phyloP scores from a whole-genome alignment of 35 echinoderm and acorn worm species.

The Amphiura filiformis region DNA sequence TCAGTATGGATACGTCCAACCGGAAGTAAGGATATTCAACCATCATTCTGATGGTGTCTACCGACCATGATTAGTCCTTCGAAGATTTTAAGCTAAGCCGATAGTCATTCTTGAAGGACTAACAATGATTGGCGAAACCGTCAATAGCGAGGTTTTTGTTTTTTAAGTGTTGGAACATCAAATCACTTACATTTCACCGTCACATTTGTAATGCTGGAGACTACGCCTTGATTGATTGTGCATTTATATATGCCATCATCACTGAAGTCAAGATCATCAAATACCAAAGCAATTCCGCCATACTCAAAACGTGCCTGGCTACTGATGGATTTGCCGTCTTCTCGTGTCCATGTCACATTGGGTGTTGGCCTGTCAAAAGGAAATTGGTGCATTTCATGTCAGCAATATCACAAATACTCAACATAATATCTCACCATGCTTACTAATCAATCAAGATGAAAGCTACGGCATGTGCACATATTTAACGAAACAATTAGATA shows the following conservation, averaged over 20 bases:
- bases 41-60: no score
- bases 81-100: no score
- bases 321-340: neutral
- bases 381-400: neutral
- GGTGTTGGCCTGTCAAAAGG: neutral
- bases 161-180: no score
- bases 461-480: neutral
- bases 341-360: neutral
- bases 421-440: neutral
- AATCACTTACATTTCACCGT: neutral
- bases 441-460: neutral
- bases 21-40: no score
- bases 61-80: no score
- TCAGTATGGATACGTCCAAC: no score
- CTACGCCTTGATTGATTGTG: neutral
- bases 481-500: neutral
- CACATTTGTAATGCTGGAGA: neutral
- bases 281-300: neutral
- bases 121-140: no score
- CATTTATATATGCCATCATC: neutral
- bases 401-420: neutral
- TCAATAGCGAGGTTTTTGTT: no score
- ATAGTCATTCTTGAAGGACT: no score
- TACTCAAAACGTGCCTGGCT: neutral
- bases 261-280: neutral